These are phyloP conservation scores for Cheirogaleus major DNA, from an alignment of 2,797 vertebrate species.

Conservation along the genomic window DNA sequence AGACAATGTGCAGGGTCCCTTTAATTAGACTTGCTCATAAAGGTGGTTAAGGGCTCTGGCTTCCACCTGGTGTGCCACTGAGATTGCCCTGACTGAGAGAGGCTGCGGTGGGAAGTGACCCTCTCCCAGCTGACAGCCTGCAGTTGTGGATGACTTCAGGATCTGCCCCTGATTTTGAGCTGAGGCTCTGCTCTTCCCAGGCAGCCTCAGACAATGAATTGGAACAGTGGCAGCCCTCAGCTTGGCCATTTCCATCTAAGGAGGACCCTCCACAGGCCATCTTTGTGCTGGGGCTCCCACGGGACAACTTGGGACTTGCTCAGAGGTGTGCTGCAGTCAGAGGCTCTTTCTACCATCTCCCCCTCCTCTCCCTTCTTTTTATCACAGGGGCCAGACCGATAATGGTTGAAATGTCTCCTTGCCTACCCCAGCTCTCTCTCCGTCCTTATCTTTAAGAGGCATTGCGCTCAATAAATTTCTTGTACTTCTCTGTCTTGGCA, in stretches of 20 bases:
- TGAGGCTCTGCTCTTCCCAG: background rate
- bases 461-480: background rate
- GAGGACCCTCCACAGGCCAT: fast-evolving
- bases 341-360: background rate
- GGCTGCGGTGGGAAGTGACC: fast-evolving
- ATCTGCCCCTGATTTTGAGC: background rate
- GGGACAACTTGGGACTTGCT: background rate
- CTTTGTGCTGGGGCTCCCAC: background rate
- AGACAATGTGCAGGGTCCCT: background rate
- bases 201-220: fast-evolving
- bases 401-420: background rate
- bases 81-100: fast-evolving
- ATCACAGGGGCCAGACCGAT: background rate
- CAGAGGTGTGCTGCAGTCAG: fast-evolving
- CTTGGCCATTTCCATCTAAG: background rate
- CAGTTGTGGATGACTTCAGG: fast-evolving
- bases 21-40: background rate
- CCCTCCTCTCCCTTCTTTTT: background rate
- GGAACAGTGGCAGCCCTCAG: fast-evolving
- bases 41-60: background rate
- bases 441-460: background rate
- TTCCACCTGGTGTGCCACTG: fast-evolving
- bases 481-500: background rate
- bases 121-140: background rate
- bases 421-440: background rate